Evolutionary conservation across 2,797 vertebrate genomes (phyloP).

Genomic region (Gouania willdenowi): DNA sequence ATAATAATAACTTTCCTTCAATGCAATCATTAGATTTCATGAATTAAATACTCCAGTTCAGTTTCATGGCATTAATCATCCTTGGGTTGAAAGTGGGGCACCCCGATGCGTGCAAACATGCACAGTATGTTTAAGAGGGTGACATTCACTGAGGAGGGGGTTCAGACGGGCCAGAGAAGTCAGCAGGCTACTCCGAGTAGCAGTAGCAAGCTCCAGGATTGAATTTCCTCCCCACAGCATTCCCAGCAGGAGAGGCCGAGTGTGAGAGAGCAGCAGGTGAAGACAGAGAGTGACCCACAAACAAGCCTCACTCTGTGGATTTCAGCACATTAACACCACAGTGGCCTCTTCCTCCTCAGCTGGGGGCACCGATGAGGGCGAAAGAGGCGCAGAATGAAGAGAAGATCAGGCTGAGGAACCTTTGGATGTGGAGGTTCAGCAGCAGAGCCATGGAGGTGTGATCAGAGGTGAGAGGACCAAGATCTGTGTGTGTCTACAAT

Average conservation of each 20-base stretch:
- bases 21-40: too few species aligned
- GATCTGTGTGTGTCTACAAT: too few species aligned
- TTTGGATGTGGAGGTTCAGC: constrained; percentile 30
- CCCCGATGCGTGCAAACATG: constrained; percentile 11
- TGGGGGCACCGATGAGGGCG: constrained; percentile 22
- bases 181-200: constrained; percentile 18
- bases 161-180: constrained; percentile 17
- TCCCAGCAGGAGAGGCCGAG: constrained; percentile 33
- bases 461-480: constrained; percentile 12
- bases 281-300: constrained; percentile 58
- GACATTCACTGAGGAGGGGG: constrained; percentile 27
- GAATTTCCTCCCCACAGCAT: constrained; percentile 79
- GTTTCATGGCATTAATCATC: too few species aligned
- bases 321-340: constrained; percentile 44
- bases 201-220: constrained; percentile 56
- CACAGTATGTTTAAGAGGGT: constrained; percentile 27
- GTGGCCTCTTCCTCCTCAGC: constrained; percentile 33
- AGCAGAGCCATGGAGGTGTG: constrained; percentile 21
- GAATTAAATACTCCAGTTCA: too few species aligned
- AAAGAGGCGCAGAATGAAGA: constrained; percentile 8
- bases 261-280: constrained; percentile 23
- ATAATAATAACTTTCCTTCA: too few species aligned
- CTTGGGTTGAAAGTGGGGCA: too few species aligned
- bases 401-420: constrained; percentile 17
- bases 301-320: constrained; percentile 52